Evolutionary conservation across 2,113 vertebrate genomes (phyloP), one percentile per base, ranked within the genome.

Genomic region (Pluvialis apricaria): DNA sequence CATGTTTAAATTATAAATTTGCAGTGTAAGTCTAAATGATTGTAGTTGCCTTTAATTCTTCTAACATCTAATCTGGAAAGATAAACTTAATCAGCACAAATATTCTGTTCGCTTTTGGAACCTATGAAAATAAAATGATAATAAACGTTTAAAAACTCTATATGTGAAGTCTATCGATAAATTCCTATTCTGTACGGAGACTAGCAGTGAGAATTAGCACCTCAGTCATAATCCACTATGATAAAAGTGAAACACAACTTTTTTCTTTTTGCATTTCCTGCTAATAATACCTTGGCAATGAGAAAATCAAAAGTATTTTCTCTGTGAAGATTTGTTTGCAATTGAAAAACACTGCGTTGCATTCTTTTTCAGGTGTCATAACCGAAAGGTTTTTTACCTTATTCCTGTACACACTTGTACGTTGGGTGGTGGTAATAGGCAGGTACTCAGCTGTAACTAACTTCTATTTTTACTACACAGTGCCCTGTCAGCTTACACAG

Each of bases 1-100:
- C 69, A 26, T 92, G 51, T 92, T 95, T 95, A 87, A 96, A 82
- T 92, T 89, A 61, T 44, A 65, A 95, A 92, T 92, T 86, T 83
- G 18, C 22, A 2, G 0, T 76, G 45, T 58, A 42, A 72, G 20
- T 49, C 52, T 69, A 61, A 91, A 61, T 82, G 32, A 65, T 34
- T 70, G 42, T 66, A 62, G 54, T 66, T 82, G 29, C 45, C 38
- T 95, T 96, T 76, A 62, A 62, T 76, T 82, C 49, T 84, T 89
- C 75, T 45, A 85, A 70, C 20, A 69, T 72, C 40, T 13, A 13
- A 68, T 81, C 61, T 68, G 19, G 7, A 40, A 78, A 57, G 65
- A 26, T 65, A 61, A 82, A 58, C 34, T 64, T 64, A 20, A 80
- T 65, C 31, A 73, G 11, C 45, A 47, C 18, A 78, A 32, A 32